Evolutionary conservation across 2,797 vertebrate genomes (phyloP), one percentile per base, ranked within the genome.

Genomic region (Coracias cyanogaster): DNA sequence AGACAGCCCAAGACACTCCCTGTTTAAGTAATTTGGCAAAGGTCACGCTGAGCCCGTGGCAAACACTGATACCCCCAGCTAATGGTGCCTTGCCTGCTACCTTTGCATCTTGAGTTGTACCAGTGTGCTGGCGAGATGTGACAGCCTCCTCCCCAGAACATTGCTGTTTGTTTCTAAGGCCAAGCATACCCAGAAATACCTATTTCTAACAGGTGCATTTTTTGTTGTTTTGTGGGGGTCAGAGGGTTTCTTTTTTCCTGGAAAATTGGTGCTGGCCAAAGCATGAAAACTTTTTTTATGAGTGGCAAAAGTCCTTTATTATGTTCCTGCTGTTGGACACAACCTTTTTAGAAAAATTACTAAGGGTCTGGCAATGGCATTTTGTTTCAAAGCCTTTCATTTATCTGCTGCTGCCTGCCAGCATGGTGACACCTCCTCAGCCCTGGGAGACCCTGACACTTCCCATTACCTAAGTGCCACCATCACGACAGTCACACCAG

Each of bases 301-400:
- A 52, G 43, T 13, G 43, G 61, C 70, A 82, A 48, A 86, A 72
- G 25, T 57, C 43, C 45, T 46, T 69, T 55, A 66, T 69, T 45
- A 45, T 76, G 71, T 54, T 86, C 24, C 70, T 78, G 62, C 54
- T 84, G 70, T 90, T 65, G 58, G 83, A 55, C 49, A 25, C 70
- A 65, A 61, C 33, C 78, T 79, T 82, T 62, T 79, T 58, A 82
- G 72, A 89, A 94, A 87, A 89, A 79, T 39, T 87, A 58, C 66
- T 66, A 54, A 73, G 43, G 62, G 45, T 66, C 54, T 76, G 58
- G 85, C 54, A 43, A 66, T 29, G 9, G 29, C 43, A 72, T 79
- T 91, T 86, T 86, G 43, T 84, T 83, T 92, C 77, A 86, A 92
- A 90, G 58, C 20, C 57, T 86, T 74, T 57, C 41, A 46, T 93